Base-by-base conservation (phyloP, 2,888 invertebrate genomes). In the Myopa tessellatipennis region DNA sequence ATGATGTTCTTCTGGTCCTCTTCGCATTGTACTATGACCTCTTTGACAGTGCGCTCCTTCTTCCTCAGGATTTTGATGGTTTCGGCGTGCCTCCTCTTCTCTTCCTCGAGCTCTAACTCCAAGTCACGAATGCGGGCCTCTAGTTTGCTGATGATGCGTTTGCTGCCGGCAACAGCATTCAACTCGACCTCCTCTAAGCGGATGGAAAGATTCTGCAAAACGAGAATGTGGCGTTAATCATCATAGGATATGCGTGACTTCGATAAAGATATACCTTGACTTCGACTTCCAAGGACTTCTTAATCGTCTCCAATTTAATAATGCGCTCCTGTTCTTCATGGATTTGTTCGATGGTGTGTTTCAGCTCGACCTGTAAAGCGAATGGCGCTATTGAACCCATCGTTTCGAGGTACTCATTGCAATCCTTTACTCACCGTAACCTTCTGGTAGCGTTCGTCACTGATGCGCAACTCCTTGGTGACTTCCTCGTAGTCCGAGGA, bases 401-500 rank as follows among this genome's bases (percentile, higher is more conserved):
- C 65, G 34, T 38, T 36, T 10, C 16, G 36, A 7, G 36, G 10
- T 18, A 4, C 12, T 12, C 45, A 10, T 3, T 18, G 6, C 12
- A 14, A 18, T 73, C 12, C 2, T 6, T 5, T 12, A 82, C 84
- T 83, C 88, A 93, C 93, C 91, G 93, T 92, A 83, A 97, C 95
- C 89, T 97, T 95, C 91, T 97, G 97, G 92, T 94, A 97, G 90
- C 97, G 95, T 90, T 98, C 98, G 89, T 98, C 98, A 87, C 94
- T 93, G 85, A 97, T 93, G 90, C 96, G 95, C 87, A 98, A 92
- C 90, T 98, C 98, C 91, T 97, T 97, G 90, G 96, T 96, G 88
- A 98, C 96, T 91, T 99, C 99, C 89, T 99, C 99, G 90, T 99
- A 97, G 90, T 99, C 99, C 84, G 96, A 94, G 84, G 98, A 96